Base-by-base conservation (phyloP, 2,797 vertebrate genomes). In the Spea hammondii region DNA sequence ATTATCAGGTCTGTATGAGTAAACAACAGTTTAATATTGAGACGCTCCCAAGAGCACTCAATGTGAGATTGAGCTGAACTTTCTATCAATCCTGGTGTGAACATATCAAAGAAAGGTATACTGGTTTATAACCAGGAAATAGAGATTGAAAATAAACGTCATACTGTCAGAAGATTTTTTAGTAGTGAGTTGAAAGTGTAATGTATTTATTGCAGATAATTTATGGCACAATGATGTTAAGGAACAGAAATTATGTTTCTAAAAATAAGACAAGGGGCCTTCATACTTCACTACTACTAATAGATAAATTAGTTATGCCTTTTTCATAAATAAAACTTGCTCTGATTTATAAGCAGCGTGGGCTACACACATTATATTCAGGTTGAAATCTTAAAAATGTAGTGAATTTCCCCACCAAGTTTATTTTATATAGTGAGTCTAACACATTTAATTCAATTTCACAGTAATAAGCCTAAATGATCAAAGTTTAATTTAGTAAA, bases 51-150 rank as follows among this genome's bases (percentile, higher is more conserved):
- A 4, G 53, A 57, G 70, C 54, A 45, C 70, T 67, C 62, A 14
- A 46, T 67, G 53, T 47, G 48, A 51, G 77, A 73, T 73, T 51
- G 65, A 79, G 70, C 70, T 79, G 70, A 79, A 72, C 77, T 66
- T 79, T 59, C 70, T 70, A 78, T 72, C 69, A 57, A 14, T 49
- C 60, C 45, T 62, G 54, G 45, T 72, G 51, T 62, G 76, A 53
- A 65, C 65, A 65, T 78, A 65, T 45, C 51, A 72, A 10, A 57
- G 77, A 72, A 65, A 71, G 76, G 69, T 65, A 57, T 78, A 78
- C 60, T 65, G 60, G 44, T 51, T 72, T 68, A 71, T 72, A 62
- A 72, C 65, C 68, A 14, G 64, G 65, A 72, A 13, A 78, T 57
- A 48, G 69, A 72, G 64, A 57, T 59, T 72, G 60, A 54, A 79